A percentile compares a stretch with the other conserved stretches of the same genome.
Evolutionary conservation across 2,797 vertebrate species (phyloP).

Genomic region (Acanthurus tractus): DNA sequence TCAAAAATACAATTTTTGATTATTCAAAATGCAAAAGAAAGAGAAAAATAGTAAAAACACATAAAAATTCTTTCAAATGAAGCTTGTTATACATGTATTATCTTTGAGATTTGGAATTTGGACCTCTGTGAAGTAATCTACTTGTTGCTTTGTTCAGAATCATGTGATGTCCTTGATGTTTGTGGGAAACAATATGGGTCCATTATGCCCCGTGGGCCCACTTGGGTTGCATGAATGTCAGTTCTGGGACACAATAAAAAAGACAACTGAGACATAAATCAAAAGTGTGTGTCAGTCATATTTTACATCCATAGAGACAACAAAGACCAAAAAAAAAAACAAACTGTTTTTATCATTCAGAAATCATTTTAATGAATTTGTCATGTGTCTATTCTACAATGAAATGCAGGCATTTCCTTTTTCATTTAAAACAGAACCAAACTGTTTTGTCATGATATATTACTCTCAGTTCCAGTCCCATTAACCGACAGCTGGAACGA

Average conservation of each 20-base stretch:
- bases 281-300: constrained; percentile 25
- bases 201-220: constrained; percentile 32
- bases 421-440: neutral
- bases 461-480: neutral
- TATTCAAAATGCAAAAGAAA: constrained; percentile 1
- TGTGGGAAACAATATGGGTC: constrained; percentile 22
- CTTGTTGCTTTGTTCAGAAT: constrained; percentile 19
- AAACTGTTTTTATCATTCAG: neutral
- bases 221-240: constrained; percentile 60
- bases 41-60: neutral
- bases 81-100: constrained; percentile 4
- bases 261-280: constrained; percentile 34
- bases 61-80: constrained; percentile 7
- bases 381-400: neutral
- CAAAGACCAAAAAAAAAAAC: neutral
- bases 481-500: neutral
- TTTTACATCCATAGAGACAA: constrained; percentile 29
- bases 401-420: neutral
- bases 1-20: neutral
- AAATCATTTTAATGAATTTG: neutral
- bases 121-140: constrained; percentile 23
- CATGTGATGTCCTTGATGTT: constrained; percentile 19
- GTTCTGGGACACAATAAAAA: constrained; percentile 68
- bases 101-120: constrained; percentile 18
- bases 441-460: neutral